Base-by-base conservation (phyloP, 2,797 vertebrate genomes). In the Ptychadena robeensis region DNA sequence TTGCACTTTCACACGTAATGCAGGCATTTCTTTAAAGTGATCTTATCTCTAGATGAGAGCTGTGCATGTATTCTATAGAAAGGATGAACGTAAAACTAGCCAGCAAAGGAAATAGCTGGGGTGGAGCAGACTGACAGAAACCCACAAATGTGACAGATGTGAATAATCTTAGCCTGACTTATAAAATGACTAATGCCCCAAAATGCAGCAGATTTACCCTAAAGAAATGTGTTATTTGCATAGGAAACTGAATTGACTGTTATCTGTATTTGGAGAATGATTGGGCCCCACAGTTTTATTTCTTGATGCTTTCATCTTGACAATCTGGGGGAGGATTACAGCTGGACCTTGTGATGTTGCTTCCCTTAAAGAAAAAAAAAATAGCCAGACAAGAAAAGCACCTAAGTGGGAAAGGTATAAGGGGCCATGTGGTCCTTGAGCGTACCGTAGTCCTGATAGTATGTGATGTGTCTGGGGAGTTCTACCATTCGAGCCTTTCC, bases 71-170 rank as follows among this genome's bases (percentile, higher is more conserved):
- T 69, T 2, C 5, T 40, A 25, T 27, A 69, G 18, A 67, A 2
- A n/a, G 66, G 66, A 14, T 68, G 66, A 37, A 22, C 48, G 35
- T 66, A 9, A 8, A 40, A 40, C 25, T 59, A 18, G 25, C 61
- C 44, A 38, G 66, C 57, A 83, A 68, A 83, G 81, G 81, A 83
- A 83, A 78, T 83, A 78, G 74, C 67, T 65, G 74, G 81, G 81
- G 81, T 82, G 73, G 81, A 82, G 74, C 66, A 83, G 81, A 65
- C 73, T 71, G 73, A 63, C 74, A 83, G 57, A 83, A 83, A 78
- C 9, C 81, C 81, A 78, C 81, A 83, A 72, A 48, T 72, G 68
- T 59, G 68, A 38, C 68, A 83, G 81, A 83, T 83, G 68, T 78
- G 74, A 83, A 78, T 83, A 83, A 72, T 72, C 30, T 5, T 30